A percentile compares a stretch with the other conserved stretches of the same genome.
phyloP scores from a whole-genome alignment of 1,140 invertebrate genomes.

The Drosophila sechellia region DNA sequence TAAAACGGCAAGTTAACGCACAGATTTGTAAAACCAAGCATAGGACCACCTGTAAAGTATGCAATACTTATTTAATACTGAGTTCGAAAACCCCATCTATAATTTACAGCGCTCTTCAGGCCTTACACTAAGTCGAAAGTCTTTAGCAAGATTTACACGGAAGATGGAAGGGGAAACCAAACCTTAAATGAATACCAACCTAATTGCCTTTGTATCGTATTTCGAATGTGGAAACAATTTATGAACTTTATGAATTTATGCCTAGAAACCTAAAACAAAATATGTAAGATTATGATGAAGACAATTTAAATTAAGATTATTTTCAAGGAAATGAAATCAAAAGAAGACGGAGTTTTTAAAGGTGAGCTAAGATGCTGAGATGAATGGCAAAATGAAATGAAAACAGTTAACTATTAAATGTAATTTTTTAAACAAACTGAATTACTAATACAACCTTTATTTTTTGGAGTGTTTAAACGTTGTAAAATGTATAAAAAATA shows the following conservation, averaged over 20 bases:
- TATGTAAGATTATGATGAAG: constrained; percentile 29
- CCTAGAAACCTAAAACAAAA: constrained; percentile 44
- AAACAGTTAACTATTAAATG: constrained; percentile 83
- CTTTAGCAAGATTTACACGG: constrained; percentile 50
- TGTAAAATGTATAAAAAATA: constrained; percentile 67
- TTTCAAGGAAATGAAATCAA: constrained; percentile 74
- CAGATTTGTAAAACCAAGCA: constrained; percentile 32
- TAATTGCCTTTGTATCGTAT: constrained; percentile 81
- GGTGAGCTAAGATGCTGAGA: constrained; percentile 17
- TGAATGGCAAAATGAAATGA: constrained; percentile 59
- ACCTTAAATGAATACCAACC: constrained; percentile 50
- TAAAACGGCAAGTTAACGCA: constrained; percentile 32
- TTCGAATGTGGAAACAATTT: constrained; percentile 74
- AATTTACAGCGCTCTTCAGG: constrained; percentile 32
- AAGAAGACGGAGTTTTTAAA: constrained; percentile 47
- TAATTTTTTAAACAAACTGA: constrained; percentile 71
- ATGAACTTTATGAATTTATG: constrained; percentile 75
- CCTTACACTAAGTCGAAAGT: constrained; percentile 53
- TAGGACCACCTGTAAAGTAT: constrained; percentile 74
- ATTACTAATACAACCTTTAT: constrained; percentile 79
- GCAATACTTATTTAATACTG: constrained; percentile 64
- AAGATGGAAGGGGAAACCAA: constrained; percentile 39
- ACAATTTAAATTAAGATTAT: constrained; percentile 67
- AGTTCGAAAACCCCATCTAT: constrained; percentile 32
- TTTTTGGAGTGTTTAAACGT: constrained; percentile 83